A percentile compares a stretch with the other conserved stretches of the same genome.
Evolutionary conservation across 2,888 invertebrate genomes (phyloP).

Genomic region (Schrankia costaestrigalis): DNA sequence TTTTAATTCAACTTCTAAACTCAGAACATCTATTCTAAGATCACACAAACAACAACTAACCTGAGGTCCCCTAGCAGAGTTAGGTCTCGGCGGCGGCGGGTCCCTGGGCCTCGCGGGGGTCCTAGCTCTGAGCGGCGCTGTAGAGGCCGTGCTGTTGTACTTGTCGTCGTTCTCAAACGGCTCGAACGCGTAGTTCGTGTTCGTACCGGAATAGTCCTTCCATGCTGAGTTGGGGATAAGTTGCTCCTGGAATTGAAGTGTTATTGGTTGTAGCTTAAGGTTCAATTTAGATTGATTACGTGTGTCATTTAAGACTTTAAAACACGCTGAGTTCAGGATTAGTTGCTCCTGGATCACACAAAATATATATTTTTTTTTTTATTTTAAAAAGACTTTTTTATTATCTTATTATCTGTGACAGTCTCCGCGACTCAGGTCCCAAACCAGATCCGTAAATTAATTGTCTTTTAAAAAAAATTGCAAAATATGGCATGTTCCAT

Average conservation of each 20-base stretch:
- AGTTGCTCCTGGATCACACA: neutral
- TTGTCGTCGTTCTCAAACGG: constrained; percentile 92
- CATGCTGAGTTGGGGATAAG: constrained; percentile 91
- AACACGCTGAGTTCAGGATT: constrained; percentile 82
- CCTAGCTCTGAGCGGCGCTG: constrained; percentile 43
- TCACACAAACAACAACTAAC: constrained; percentile 1
- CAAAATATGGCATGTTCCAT: no score
- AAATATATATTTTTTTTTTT: neutral
- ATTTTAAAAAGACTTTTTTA: neutral
- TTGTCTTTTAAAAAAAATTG: no score
- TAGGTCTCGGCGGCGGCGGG: constrained; percentile 36
- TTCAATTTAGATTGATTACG: no score
- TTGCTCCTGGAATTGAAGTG: neutral
- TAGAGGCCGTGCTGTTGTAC: constrained; percentile 58
- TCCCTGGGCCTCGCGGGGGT: constrained; percentile 48
- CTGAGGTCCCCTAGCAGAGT: constrained; percentile 3
- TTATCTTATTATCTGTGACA: no score
- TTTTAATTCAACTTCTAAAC: no score
- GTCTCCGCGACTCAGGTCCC: no score
- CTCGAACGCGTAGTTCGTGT: constrained; percentile 95
- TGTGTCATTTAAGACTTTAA: no score
- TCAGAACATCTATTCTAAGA: no score
- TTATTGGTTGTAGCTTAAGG: no score
- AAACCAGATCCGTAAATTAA: no score
- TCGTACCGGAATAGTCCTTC: constrained; percentile 92